phyloP scores from a whole-genome alignment of 2,797 vertebrate genomes.

The Lacerta bilineata region DNA sequence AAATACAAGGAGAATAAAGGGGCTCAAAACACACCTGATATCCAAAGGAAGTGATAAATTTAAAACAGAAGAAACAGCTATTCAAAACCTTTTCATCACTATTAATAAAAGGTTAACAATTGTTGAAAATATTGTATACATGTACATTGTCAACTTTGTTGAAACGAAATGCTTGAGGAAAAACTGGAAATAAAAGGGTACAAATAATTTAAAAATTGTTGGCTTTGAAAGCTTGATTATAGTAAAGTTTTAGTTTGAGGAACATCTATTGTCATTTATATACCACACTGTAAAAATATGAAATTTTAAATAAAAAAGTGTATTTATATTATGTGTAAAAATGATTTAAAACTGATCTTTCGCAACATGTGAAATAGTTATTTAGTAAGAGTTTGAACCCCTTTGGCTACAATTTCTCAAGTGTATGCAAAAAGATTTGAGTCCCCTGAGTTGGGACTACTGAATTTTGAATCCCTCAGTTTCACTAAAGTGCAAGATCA shows the following conservation, averaged over 20 bases:
- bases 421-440: background rate
- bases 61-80: background rate
- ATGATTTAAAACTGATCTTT: conserved; percentile 11
- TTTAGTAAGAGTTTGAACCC: background rate
- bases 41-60: background rate
- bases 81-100: background rate
- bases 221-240: background rate
- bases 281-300: conserved; percentile 9
- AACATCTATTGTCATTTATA: background rate
- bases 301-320: background rate
- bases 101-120: conserved; percentile 5
- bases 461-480: background rate
- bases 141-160: background rate
- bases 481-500: background rate
- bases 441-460: background rate
- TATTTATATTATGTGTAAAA: background rate
- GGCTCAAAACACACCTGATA: background rate
- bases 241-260: background rate
- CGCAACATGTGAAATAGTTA: background rate
- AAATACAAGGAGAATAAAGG: background rate
- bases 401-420: background rate
- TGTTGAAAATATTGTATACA: background rate
- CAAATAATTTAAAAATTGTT: background rate
- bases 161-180: background rate
- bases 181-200: background rate